Evolutionary conservation across 2,888 invertebrate genomes (phyloP), one percentile per base, ranked within the genome.

Genomic region (Amphipyra tragopoginis): DNA sequence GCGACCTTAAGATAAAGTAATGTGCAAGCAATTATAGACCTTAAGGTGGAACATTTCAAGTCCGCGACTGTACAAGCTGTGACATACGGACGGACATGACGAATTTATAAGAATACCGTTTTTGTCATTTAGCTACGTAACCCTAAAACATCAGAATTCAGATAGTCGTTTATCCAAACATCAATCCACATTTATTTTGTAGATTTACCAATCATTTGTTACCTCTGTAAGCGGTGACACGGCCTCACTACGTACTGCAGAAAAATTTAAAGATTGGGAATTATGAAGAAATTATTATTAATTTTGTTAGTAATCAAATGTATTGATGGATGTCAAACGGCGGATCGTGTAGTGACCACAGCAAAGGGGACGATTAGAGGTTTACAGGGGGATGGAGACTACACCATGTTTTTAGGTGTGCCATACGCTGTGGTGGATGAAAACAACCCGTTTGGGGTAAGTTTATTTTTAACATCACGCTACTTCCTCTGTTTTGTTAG

Each of bases 361-460:
- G 5, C 44, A 8, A 52, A 53, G 40, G 70, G 70, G 10, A 14
- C 8, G 4, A 53, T 70, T 0, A 49, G 26, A 56, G 59, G 68
- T 13, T 8, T 73, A 6, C 55, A 34, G 5, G 39, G 33, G 6
- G 53, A 70, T 11, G 71, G 50, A 7, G 34, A 72, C 9, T 72
- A 57, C 34, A 13, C 21, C 11, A 59, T 60, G 45, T 72, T 38
- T 43, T 43, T 75, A 8, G 72, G 76, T 0, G 42, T 72, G 7
- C 72, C 72, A 4, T 75, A 75, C 29, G 76, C 65, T 11, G 9
- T 65, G n/a, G 60, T 72, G 8, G 72, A 75, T 49, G 76, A 57
- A 36, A 47, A 52, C 0, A 51, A 72, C 42, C 65, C 65, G 7
- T 72, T 72, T 29, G 54, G 45, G 51, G 72, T 72, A 36, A 72